Percentiles rank a stretch among this genome's conserved stretches.
These are phyloP conservation scores for Halictus ligatus DNA, from an alignment of 2,888 invertebrate species.

Conservation along the genomic window DNA sequence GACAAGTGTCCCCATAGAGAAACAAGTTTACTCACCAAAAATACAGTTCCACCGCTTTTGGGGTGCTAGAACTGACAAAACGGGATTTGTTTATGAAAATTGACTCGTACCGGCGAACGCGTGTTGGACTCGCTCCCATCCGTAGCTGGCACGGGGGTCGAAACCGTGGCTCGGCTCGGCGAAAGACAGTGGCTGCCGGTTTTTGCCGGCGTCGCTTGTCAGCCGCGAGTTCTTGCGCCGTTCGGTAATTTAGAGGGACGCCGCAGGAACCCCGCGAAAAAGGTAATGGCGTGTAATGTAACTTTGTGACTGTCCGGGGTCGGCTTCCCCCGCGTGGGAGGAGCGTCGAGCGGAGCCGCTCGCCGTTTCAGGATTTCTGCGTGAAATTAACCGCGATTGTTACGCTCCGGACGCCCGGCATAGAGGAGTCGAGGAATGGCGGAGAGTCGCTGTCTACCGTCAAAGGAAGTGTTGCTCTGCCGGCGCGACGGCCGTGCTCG, in stretches of 20 bases:
- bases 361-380: constrained; percentile 40
- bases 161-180: not conserved
- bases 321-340: not conserved
- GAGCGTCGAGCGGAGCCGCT: constrained; percentile 9
- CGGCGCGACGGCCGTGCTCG: not conserved
- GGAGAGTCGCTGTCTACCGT: not conserved
- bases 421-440: not conserved
- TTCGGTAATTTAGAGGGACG: constrained; percentile 35
- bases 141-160: not conserved
- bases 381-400: constrained; percentile 55
- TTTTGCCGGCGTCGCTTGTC: constrained; percentile 7
- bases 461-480: not conserved
- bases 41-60: not conserved
- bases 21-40: too few relatives aligned
- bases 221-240: constrained; percentile 19
- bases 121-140: not conserved
- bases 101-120: not conserved
- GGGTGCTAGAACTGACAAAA: not conserved
- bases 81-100: not conserved
- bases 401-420: constrained; percentile 10
- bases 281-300: constrained; percentile 56
- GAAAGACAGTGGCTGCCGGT: not conserved
- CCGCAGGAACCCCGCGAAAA: constrained; percentile 32
- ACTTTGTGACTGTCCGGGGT: constrained; percentile 29
- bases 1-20: not conserved